A percentile compares a stretch with the other conserved stretches of the same genome.
phyloP scores from a whole-genome alignment of 2,797 vertebrate species.

The Accipiter superciliosus region DNA sequence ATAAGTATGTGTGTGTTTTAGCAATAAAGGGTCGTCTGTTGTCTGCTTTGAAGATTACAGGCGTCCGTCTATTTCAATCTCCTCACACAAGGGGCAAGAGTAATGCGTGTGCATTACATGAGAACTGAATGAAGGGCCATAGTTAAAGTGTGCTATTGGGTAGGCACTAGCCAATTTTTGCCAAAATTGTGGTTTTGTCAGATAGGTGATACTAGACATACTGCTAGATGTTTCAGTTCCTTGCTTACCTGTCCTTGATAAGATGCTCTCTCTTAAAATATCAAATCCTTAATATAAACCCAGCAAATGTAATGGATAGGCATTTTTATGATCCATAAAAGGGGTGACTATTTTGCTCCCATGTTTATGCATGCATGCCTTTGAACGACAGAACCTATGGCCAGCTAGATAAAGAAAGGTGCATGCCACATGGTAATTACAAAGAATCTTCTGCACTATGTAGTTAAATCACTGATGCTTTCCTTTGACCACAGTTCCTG shows the following conservation, averaged over 20 bases:
- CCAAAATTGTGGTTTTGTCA: neutral
- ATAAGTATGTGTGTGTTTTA: too few species aligned
- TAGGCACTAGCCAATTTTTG: neutral
- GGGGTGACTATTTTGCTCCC: neutral
- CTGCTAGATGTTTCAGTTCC: neutral
- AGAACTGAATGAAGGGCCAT: neutral
- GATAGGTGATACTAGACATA: too few species aligned
- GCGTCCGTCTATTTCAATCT: too few species aligned
- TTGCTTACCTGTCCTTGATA: neutral
- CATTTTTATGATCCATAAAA: neutral
- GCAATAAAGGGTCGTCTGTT: too few species aligned
- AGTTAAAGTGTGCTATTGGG: neutral
- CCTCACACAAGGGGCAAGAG: neutral
- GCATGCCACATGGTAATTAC: neutral
- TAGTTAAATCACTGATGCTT: neutral
- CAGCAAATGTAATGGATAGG: neutral
- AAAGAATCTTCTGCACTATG: neutral
- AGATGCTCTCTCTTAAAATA: neutral
- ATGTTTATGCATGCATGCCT: neutral
- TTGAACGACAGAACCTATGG: neutral
- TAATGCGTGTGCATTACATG: fast-evolving
- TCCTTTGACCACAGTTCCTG: neutral
- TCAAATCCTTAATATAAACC: neutral
- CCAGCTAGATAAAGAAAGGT: neutral
- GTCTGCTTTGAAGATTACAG: too few species aligned